phyloP scores from a whole-genome alignment of 2,113 vertebrate species.

The Catharus fuscescens region DNA sequence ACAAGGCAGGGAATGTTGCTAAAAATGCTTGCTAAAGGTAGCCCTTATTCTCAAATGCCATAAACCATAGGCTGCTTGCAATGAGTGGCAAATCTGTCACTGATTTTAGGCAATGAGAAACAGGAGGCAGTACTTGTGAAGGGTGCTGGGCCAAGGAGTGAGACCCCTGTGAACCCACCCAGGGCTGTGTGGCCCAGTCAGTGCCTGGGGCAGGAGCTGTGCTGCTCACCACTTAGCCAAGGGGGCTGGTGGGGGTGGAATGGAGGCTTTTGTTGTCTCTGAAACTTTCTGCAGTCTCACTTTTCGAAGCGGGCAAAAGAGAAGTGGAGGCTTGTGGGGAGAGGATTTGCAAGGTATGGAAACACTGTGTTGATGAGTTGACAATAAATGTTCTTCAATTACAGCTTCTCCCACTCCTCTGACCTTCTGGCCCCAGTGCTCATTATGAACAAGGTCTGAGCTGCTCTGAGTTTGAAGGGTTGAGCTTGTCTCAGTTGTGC shows the following conservation, averaged over 20 bases:
- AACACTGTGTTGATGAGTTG: not conserved
- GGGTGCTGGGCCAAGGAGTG: rapidly evolving
- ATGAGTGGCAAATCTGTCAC: not conserved
- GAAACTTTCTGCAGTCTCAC: not conserved
- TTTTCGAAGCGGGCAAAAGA: not conserved
- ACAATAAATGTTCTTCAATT: slow-evolving; percentile 3
- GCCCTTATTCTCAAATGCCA: rapidly evolving
- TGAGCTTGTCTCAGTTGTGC: not conserved
- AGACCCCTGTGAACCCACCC: not conserved
- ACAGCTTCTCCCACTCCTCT: not conserved
- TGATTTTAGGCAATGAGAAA: not conserved
- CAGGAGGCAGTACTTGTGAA: not conserved
- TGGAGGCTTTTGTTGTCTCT: not conserved
- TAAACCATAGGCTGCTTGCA: not conserved
- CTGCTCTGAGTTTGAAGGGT: slow-evolving; percentile 1
- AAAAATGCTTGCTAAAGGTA: not conserved
- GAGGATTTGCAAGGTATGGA: not conserved
- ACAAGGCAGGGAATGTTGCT: not conserved
- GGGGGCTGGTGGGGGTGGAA: rapidly evolving
- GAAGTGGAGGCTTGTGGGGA: not conserved
- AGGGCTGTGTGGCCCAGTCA: not conserved
- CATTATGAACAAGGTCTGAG: not conserved
- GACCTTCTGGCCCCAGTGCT: not conserved
- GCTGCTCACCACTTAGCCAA: not conserved
- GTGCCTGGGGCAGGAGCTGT: rapidly evolving